phyloP scores from a whole-genome alignment of 92 coral and sea anemone genomes.

The Virgularia gustaviana region DNA sequence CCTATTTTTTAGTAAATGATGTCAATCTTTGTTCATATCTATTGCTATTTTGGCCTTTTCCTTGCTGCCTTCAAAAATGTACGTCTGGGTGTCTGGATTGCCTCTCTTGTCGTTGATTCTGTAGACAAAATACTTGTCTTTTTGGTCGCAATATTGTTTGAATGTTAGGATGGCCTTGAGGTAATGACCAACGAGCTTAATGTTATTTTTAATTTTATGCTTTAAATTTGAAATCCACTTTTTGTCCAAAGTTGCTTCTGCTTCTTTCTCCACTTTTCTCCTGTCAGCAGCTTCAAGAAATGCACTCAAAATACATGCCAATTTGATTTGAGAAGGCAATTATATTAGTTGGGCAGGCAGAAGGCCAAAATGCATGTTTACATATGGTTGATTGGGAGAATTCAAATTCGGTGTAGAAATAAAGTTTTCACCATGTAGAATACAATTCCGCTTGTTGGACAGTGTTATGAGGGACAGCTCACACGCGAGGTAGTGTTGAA shows the following conservation, averaged over 20 bases:
- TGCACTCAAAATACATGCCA: constrained; percentile 31
- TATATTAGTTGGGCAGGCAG: no score
- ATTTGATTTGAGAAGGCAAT: constrained; percentile 47
- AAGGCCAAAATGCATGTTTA: no score
- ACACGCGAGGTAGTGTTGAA: no score
- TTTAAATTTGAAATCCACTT: constrained; percentile 51
- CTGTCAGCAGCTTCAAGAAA: constrained; percentile 54
- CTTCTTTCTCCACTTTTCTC: constrained; percentile 47
- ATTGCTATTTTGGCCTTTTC: no score
- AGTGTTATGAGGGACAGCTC: no score
- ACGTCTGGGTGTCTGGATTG: no score
- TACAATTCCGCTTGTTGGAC: no score
- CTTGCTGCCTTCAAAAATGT: no score
- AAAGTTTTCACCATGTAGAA: constrained; percentile 18
- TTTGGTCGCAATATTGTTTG: constrained; percentile 59
- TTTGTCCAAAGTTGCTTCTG: constrained; percentile 33
- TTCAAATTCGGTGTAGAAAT: no score
- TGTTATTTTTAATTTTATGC: constrained; percentile 48
- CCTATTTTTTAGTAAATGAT: no score
- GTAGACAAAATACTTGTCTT: constrained; percentile 46
- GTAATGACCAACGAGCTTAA: constrained; percentile 58
- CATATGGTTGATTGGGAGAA: no score
- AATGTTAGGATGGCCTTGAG: constrained; percentile 56
- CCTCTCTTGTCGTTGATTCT: constrained; percentile 56
- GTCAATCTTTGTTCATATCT: no score